A percentile compares a stretch with the other conserved stretches of the same genome.
These are phyloP conservation scores for Listronotus oregonensis DNA, from an alignment of 1,140 invertebrate genomes.

Conservation along the genomic window DNA sequence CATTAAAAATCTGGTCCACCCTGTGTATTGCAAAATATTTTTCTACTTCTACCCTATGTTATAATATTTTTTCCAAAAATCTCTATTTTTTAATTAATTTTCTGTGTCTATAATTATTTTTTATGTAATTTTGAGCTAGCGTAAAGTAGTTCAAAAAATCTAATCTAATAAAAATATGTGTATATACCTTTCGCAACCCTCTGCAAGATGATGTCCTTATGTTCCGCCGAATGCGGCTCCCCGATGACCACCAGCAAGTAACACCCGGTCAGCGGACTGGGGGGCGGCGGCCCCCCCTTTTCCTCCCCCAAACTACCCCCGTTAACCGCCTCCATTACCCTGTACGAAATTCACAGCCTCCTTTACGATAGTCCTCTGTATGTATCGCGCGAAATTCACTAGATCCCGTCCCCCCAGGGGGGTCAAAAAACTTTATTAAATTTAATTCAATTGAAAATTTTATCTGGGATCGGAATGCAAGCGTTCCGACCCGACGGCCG, in stretches of 20 bases:
- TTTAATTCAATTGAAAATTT: not conserved
- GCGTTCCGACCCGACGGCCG: conserved; percentile 7
- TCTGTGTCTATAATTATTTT: too few species aligned
- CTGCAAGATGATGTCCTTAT: conserved; percentile 89
- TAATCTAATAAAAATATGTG: too few species aligned
- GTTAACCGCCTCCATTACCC: conserved; percentile 53
- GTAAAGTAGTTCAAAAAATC: too few species aligned
- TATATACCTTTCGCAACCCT: conserved; percentile 92
- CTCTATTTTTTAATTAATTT: too few species aligned
- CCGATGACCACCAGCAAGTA: conserved; percentile 91
- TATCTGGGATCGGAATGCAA: not conserved
- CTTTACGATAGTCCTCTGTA: conserved; percentile 14
- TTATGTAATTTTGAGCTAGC: too few species aligned
- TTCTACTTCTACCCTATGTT: too few species aligned
- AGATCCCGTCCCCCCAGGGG: not conserved
- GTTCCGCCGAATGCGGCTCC: conserved; percentile 86
- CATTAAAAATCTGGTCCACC: too few species aligned
- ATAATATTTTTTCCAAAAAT: too few species aligned
- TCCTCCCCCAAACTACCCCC: conserved; percentile 49
- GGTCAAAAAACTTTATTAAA: not conserved
- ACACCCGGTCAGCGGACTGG: conserved; percentile 85
- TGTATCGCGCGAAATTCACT: not conserved
- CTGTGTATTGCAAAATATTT: too few species aligned
- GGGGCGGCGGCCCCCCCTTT: conserved; percentile 61
- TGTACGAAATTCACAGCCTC: conserved; percentile 33